These are phyloP conservation scores for Microcaecilia unicolor DNA, from an alignment of 2,797 vertebrate species.

Conservation along the genomic window DNA sequence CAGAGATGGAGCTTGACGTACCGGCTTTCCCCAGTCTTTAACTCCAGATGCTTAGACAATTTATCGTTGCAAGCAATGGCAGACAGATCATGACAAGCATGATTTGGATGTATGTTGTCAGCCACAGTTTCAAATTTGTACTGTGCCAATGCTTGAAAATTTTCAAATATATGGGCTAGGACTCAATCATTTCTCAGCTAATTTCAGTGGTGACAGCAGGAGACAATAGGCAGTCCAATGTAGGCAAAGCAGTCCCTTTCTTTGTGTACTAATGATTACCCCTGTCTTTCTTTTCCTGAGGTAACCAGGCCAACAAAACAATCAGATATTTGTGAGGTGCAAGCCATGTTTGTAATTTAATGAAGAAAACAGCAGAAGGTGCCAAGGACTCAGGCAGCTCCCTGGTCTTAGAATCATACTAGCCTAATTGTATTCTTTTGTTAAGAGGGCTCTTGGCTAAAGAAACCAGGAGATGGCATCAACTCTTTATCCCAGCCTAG, in stretches of 20 bases:
- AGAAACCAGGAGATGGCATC: constrained; percentile 1
- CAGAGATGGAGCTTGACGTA: no score
- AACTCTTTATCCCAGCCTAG: neutral
- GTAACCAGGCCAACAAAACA: constrained; percentile 12
- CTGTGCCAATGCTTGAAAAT: neutral
- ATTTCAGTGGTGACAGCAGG: constrained; percentile 17
- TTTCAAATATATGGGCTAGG: neutral
- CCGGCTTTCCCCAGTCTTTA: no score
- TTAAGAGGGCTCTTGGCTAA: constrained; percentile 5
- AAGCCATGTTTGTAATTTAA: constrained; percentile 28
- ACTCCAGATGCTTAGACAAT: no score
- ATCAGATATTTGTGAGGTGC: constrained; percentile 28
- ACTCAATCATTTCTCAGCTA: neutral
- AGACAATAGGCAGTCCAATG: constrained; percentile 22
- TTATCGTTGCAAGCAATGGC: neutral
- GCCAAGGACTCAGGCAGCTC: constrained; percentile 14
- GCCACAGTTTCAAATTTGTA: neutral
- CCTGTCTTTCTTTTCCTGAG: constrained; percentile 24
- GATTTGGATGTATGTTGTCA: neutral
- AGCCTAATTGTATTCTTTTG: constrained; percentile 13
- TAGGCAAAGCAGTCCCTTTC: constrained; percentile 5
- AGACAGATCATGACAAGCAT: neutral
- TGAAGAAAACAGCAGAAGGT: constrained; percentile 28
- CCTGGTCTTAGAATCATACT: constrained; percentile 2
- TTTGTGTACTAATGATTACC: constrained; percentile 19